Conservation (phyloP, 2,888 invertebrate species). For the Trachelus troglodyta region DNA sequence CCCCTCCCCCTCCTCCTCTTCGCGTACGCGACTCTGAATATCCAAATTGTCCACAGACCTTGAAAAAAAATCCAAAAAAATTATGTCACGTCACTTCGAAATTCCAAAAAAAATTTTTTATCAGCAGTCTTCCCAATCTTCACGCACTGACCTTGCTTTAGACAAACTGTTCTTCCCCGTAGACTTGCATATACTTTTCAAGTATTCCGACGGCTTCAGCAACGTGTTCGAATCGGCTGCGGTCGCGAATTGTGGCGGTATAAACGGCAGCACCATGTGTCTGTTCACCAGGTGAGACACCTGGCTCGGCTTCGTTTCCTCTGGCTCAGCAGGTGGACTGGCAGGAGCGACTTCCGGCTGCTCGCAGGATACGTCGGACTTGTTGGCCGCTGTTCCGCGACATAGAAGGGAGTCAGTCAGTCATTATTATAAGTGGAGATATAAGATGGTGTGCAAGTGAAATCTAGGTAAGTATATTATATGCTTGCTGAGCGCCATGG, state of each 20-base stretch:
- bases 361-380: constrained; percentile 56
- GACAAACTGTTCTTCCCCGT: constrained; percentile 54
- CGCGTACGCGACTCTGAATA: constrained; percentile 50
- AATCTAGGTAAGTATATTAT: constrained; percentile 67
- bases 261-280: constrained; percentile 88
- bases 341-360: constrained; percentile 62
- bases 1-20: constrained; percentile 33
- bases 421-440: constrained; percentile 31
- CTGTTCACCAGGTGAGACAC: constrained; percentile 79
- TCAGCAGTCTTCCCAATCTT: accelerated
- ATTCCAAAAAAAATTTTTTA: too few relatives aligned
- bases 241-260: constrained; percentile 89
- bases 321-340: constrained; percentile 65
- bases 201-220: constrained; percentile 92
- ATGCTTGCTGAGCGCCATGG: constrained; percentile 63
- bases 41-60: constrained; percentile 57
- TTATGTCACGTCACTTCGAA: too few relatives aligned
- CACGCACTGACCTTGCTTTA: constrained; percentile 57
- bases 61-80: too few relatives aligned
- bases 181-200: constrained; percentile 80
- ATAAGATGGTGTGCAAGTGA: constrained; percentile 51
- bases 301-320: constrained; percentile 56
- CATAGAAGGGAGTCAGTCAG: constrained; percentile 37
- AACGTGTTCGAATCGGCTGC: constrained; percentile 83
- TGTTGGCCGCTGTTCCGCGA: constrained; percentile 64